Percentiles rank a stretch among this genome's conserved stretches.
Conservation (phyloP, 2,888 invertebrate genomes). For the Cyclophora punctaria region DNA sequence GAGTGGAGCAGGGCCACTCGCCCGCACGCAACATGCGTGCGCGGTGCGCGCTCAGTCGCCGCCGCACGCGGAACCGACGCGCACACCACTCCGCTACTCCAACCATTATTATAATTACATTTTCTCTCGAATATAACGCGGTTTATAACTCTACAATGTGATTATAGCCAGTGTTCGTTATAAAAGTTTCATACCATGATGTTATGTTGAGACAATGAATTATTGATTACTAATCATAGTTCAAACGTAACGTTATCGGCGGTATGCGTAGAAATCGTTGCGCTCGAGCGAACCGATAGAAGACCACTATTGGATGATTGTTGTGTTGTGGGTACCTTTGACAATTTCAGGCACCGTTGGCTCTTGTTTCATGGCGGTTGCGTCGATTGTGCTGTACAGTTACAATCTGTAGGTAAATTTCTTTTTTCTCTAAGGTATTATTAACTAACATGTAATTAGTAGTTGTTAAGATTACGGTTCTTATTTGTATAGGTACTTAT, state of each 20-base stretch:
- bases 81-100: slow-evolving; percentile 21
- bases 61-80: slow-evolving; percentile 44
- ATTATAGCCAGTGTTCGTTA: slow-evolving; percentile 18
- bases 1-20: slow-evolving; percentile 1
- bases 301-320: slow-evolving; percentile 45
- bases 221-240: slow-evolving; percentile 21
- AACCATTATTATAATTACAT: too few relatives aligned
- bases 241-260: slow-evolving; percentile 26
- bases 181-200: slow-evolving; percentile 17
- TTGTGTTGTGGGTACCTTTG: slow-evolving; percentile 41
- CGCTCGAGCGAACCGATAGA: slow-evolving; percentile 44
- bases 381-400: slow-evolving; percentile 43
- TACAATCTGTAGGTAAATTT: slow-evolving; percentile 22
- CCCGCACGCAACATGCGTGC: slow-evolving; percentile 35
- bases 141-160: too few relatives aligned
- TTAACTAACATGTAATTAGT: too few relatives aligned
- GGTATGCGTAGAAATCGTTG: slow-evolving; percentile 58
- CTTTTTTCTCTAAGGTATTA: slow-evolving; percentile 5
- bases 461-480: background rate
- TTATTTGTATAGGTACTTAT: too few relatives aligned
- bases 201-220: slow-evolving; percentile 8
- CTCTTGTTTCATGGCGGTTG: slow-evolving; percentile 51
- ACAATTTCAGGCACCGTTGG: slow-evolving; percentile 55
- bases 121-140: too few relatives aligned
- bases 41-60: slow-evolving; percentile 37